Evolutionary conservation across 1,140 invertebrate species (phyloP).

Genomic region (Drosophila prosaltans): DNA sequence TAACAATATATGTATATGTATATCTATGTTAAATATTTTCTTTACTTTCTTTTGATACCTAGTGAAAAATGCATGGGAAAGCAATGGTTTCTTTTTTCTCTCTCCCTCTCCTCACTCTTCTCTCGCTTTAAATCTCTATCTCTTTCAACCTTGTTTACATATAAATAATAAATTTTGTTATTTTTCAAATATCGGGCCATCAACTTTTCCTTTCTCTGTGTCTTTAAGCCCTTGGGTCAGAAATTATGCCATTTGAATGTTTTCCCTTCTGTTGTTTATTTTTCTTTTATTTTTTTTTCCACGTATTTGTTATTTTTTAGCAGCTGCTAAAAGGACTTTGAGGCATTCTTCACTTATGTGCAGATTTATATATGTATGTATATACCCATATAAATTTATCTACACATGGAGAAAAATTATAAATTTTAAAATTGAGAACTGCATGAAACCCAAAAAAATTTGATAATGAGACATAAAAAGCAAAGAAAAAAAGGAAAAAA

Average conservation of each 20-base stretch:
- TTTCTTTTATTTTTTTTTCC: neutral
- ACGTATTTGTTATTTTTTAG: neutral
- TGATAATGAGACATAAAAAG: neutral
- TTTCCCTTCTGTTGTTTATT: slow-evolving; percentile 13
- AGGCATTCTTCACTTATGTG: neutral
- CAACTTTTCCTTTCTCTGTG: slow-evolving; percentile 11
- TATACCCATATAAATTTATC: too few species aligned
- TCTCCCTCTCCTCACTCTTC: too few species aligned
- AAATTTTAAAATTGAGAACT: too few species aligned
- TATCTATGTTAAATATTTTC: slow-evolving; percentile 7
- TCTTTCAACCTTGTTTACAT: slow-evolving; percentile 36
- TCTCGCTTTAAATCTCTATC: neutral
- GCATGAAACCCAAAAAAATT: slow-evolving; percentile 1
- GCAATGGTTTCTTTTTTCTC: too few species aligned
- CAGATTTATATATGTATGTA: too few species aligned
- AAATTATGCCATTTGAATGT: slow-evolving; percentile 43
- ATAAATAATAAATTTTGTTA: slow-evolving; percentile 56
- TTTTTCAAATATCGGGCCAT: slow-evolving; percentile 36
- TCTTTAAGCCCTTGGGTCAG: slow-evolving; percentile 17
- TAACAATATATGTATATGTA: neutral
- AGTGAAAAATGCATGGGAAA: neutral
- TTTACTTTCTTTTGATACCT: slow-evolving; percentile 11
- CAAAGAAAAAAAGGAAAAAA: slow-evolving; percentile 35
- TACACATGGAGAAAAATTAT: too few species aligned
- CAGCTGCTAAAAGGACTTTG: neutral